Conservation (phyloP, 53 echinoderm and acorn worm genomes). For the Zoroaster sp. region DNA sequence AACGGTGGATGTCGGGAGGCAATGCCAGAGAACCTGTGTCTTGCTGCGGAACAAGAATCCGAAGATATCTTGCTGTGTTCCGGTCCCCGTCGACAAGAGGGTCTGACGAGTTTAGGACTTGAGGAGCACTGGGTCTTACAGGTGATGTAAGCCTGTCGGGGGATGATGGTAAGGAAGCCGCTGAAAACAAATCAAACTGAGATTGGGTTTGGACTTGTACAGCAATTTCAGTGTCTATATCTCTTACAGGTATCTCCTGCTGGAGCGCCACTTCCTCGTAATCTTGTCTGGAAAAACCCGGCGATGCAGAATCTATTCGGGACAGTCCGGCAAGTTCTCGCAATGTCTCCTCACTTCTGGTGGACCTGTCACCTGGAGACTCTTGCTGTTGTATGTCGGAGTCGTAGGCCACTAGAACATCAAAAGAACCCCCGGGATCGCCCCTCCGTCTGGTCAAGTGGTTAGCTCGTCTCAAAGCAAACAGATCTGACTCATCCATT, state of each 20-base stretch:
- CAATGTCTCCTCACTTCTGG: conserved; percentile 36
- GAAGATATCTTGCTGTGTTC: conserved; percentile 61
- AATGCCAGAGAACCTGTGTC: conserved; percentile 8
- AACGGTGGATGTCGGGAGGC: neutral
- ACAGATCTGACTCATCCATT: conserved; percentile 24
- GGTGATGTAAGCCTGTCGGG: conserved; percentile 1
- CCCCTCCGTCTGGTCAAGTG: neutral
- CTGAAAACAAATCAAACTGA: conserved; percentile 27
- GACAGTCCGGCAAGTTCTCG: conserved; percentile 30
- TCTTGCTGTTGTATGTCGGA: conserved; percentile 53
- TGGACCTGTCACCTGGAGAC: neutral
- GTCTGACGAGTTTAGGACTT: conserved; percentile 12
- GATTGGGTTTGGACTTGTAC: neutral
- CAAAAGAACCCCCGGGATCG: conserved; percentile 52
- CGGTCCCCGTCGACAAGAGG: conserved; percentile 46
- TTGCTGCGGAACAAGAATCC: conserved; percentile 57
- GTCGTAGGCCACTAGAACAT: conserved; percentile 62
- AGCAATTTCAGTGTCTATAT: neutral
- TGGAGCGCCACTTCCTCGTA: conserved; percentile 31
- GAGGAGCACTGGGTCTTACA: neutral
- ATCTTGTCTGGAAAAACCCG: neutral
- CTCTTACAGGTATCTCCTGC: conserved; percentile 43
- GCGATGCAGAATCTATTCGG: neutral
- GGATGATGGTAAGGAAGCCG: conserved; percentile 39
- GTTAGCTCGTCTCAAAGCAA: neutral